Base-by-base conservation (phyloP, 2,888 invertebrate species). In the Tenthredo amoena region DNA sequence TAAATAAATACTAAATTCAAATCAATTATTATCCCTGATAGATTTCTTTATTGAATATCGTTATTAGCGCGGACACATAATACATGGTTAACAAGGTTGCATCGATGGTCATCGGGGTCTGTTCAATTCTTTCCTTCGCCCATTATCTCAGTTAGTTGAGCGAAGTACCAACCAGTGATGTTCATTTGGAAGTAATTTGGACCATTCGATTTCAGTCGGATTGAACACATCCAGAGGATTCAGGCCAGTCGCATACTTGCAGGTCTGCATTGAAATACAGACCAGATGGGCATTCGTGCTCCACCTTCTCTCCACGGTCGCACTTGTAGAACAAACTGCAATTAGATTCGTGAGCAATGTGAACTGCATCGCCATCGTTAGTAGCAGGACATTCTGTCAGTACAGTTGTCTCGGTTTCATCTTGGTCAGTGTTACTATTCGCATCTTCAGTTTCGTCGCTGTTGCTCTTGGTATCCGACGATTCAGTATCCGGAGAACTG, bases 291-390 rank as follows among this genome's bases (percentile, higher is more conserved):
- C 90, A 91, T 2, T 47, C 1, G 4, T 86, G 18, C 12, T 86
- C 10, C 0, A 87, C 47, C 15, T 81, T 82, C 0, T 21, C 15
- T 2, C 88, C 88, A n/a, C 86, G 40, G 6, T n/a, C n/a, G n/a
- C 89, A 91, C 6, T 31, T 43, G 86, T 89, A 91, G 76, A 86
- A 91, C 34, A 87, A 85, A 1, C 34, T 55, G 6, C 90, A 90
- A 4, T 77, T 50, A 31, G 87, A 88, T 26, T 89, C 88, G 84
- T 89, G 89, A 2, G 90, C 85, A 5, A 88, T 47, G 7, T 68
- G 21, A 7, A 82, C 82, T 6, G 34, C 5, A 10, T 40, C n/a
- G 6, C 15, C 10, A 15, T 85, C 68, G 15, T 86, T 55, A 21
- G 31, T 7, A 5, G 74, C 9, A 0, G 87, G 86, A 55, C 86